Base-by-base conservation (phyloP, 1,140 invertebrate species). In the Dendrolimus punctatus region DNA sequence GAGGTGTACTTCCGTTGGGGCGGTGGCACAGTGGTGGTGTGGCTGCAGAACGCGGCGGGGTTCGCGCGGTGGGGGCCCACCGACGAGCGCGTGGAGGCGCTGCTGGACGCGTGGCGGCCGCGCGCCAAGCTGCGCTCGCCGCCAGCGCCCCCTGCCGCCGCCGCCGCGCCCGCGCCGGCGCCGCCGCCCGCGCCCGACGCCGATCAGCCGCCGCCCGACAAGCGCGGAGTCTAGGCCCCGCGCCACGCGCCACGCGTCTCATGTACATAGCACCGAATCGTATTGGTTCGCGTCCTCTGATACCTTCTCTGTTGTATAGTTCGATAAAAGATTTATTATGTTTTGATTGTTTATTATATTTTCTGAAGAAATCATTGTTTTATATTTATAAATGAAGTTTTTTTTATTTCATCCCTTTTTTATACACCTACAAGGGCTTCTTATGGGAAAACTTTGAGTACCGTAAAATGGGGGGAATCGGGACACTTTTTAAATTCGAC, bases 11-110 rank as follows among this genome's bases (percentile, higher is more conserved):
- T 96, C 8, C 91, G 95, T 66, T 94, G 95, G 50, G 90, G 91
- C 36, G 93, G 97, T 74, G 95, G 95, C 4, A 98, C 95, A 7
- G 88, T 98, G 43, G 93, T 98, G 3, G 93, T 97, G 6, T 98
- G 98, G 94, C 87, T 99, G 43, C 97, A 99, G 88, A 98, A 99
- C 81, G 92, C 95, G 61, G 91, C 95, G 3, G 97, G 97, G 2
- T 92, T 91, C 78, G 90, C 92, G 6, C 90, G 93, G 53, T 98
- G 96, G 97, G 94, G 94, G 44, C 96, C 96, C 46, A 96, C 95
- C 2, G 93, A 97, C 62, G 95, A 97, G 64, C 88, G 95, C 60
- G 93, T 99, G 0, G 94, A 96, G 69, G 91, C 94, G 5, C 85
- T 97, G 38, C 80, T 96, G 45, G 95, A 97, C 81, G 93, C 95